These are phyloP conservation scores for Drosophila borealis DNA, from an alignment of 2,888 invertebrate species.

Conservation along the genomic window DNA sequence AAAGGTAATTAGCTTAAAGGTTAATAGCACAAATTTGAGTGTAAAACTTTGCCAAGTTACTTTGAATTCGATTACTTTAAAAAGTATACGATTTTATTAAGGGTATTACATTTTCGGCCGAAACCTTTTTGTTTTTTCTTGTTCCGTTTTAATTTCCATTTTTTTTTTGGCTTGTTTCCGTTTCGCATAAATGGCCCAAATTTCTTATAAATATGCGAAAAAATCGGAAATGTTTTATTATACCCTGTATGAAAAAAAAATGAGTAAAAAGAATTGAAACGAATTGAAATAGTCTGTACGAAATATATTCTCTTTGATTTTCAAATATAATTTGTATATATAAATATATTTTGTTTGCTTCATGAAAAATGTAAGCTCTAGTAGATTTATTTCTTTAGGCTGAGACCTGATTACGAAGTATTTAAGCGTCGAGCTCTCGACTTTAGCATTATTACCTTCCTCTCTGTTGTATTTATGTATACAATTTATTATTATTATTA, in stretches of 20 bases:
- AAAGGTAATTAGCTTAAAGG: too few relatives aligned
- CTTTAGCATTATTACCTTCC: slow-evolving; percentile 12
- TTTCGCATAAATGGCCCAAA: slow-evolving; percentile 77
- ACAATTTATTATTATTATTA: slow-evolving; percentile 35
- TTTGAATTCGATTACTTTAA: not conserved
- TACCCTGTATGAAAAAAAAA: slow-evolving; percentile 9
- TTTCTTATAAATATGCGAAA: slow-evolving; percentile 58
- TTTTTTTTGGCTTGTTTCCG: slow-evolving; percentile 43
- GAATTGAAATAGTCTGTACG: not conserved
- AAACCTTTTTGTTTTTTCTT: slow-evolving; percentile 7
- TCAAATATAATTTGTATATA: too few relatives aligned
- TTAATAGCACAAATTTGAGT: too few relatives aligned
- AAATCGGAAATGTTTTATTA: slow-evolving; percentile 55
- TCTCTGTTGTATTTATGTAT: slow-evolving; percentile 14
- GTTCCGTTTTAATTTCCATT: slow-evolving; percentile 25
- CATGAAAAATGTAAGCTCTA: too few relatives aligned
- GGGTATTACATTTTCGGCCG: not conserved
- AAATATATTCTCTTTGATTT: too few relatives aligned
- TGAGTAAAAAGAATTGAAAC: not conserved
- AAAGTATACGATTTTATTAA: not conserved
- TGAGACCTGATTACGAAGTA: not conserved
- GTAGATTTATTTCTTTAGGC: too few relatives aligned
- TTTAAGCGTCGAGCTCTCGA: not conserved
- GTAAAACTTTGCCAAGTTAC: too few relatives aligned
- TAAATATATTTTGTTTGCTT: too few relatives aligned